Evolutionary conservation across 2,113 vertebrate genomes (phyloP).

Genomic region (Cyprinus carpio): DNA sequence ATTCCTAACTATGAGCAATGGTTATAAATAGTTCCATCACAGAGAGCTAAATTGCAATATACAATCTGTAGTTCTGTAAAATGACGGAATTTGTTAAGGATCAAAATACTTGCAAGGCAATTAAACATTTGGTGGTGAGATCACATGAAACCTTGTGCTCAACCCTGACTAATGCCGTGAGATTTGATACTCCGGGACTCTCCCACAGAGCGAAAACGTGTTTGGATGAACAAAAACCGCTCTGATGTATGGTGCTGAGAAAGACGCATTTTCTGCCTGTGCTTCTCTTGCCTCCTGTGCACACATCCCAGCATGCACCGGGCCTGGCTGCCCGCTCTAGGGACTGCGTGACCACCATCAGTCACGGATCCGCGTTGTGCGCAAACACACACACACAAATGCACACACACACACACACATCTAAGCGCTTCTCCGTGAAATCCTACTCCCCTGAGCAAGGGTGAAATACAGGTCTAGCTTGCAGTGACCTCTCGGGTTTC

Average conservation of each 20-base stretch:
- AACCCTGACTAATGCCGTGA: conserved; percentile 16
- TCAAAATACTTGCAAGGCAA: neutral
- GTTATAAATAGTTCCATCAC: neutral
- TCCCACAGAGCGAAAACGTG: conserved; percentile 15
- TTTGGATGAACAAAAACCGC: conserved; percentile 17
- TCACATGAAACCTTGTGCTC: conserved; percentile 28
- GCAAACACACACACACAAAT: conserved; percentile 45
- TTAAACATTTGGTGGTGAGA: neutral
- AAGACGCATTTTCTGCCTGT: conserved; percentile 49
- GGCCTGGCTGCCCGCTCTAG: conserved; percentile 58
- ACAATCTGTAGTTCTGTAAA: neutral
- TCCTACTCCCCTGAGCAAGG: conserved; percentile 86
- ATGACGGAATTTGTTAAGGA: neutral
- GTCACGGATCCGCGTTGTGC: conserved; percentile 60
- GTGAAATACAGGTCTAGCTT: conserved; percentile 87
- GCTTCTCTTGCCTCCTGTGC: conserved; percentile 54
- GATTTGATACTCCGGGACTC: conserved; percentile 2
- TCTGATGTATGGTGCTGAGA: conserved; percentile 34
- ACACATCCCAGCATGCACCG: conserved; percentile 60
- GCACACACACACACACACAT: conserved; percentile 53
- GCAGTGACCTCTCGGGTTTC: conserved; percentile 87
- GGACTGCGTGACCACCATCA: conserved; percentile 63
- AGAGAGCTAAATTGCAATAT: neutral
- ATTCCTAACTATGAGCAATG: neutral
- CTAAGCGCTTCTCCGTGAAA: conserved; percentile 69